phyloP scores from a whole-genome alignment of 1,140 invertebrate genomes.

The Neotoxoptera formosana region DNA sequence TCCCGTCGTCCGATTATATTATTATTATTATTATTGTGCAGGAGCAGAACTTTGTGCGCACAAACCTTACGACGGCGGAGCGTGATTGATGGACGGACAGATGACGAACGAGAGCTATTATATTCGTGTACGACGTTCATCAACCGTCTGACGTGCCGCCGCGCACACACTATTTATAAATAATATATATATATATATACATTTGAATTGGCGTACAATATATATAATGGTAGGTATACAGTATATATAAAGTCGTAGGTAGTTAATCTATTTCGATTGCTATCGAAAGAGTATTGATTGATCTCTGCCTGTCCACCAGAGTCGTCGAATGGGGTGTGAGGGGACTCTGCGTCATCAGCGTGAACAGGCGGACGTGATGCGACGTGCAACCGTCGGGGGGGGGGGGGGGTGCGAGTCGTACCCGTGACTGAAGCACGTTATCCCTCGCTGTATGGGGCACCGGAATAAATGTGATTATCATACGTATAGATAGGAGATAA shows the following conservation, averaged over 20 bases:
- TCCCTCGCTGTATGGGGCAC: not conserved
- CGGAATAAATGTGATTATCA: not conserved
- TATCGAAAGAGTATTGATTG: conserved; percentile 7
- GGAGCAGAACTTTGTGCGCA: not conserved
- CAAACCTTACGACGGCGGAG: not conserved
- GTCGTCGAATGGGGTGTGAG: not conserved
- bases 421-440: not conserved
- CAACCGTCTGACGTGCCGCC: not conserved
- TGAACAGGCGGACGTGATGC: not conserved
- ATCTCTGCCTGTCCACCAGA: not conserved
- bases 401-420: not conserved
- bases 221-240: not conserved
- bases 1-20: not conserved
- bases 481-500: not conserved
- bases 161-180: not conserved
- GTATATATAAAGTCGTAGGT: not conserved
- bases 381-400: not conserved
- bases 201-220: not conserved
- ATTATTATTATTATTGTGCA: conserved; percentile 11
- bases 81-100: not conserved
- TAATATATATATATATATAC: not conserved
- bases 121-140: not conserved
- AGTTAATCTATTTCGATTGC: not conserved
- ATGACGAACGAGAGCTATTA: not conserved
- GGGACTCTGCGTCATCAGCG: not conserved